A percentile compares a stretch with the other conserved stretches of the same genome.
Conservation (phyloP, 2,113 vertebrate species). For the Lagopus leucura region DNA sequence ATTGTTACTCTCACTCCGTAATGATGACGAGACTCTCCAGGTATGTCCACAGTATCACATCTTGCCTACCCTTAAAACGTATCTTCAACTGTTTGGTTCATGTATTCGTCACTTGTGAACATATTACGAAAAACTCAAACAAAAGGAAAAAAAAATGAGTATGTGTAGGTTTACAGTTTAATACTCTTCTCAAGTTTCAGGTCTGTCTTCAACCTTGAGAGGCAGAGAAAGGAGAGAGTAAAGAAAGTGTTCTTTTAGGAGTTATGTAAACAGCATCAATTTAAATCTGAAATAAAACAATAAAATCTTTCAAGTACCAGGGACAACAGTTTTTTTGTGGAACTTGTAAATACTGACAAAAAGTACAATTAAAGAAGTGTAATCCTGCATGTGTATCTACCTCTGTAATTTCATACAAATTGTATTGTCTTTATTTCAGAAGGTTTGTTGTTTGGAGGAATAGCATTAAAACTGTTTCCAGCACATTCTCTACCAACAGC, state of each 20-base stretch:
- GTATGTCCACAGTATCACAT: neutral
- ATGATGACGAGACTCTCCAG: neutral
- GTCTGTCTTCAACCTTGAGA: neutral
- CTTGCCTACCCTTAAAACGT: neutral
- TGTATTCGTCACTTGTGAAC: neutral
- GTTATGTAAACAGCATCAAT: neutral
- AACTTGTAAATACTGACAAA: neutral
- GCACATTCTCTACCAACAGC: neutral
- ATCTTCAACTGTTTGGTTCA: neutral
- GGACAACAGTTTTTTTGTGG: neutral
- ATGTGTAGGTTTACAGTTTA: neutral
- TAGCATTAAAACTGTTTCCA: neutral
- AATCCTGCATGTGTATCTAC: neutral
- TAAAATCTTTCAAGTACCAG: neutral
- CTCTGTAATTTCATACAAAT: neutral
- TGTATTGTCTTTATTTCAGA: neutral
- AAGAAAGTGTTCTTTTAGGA: neutral
- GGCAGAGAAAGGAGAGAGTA: neutral
- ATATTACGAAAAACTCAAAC: neutral
- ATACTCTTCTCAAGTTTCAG: neutral
- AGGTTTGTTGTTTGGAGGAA: neutral
- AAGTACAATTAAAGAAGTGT: neutral
- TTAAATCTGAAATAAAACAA: neutral
- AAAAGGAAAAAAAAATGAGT: neutral
- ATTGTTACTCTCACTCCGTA: neutral